Base-by-base conservation (phyloP, 2,797 vertebrate species). In the Takifugu ocellatus region DNA sequence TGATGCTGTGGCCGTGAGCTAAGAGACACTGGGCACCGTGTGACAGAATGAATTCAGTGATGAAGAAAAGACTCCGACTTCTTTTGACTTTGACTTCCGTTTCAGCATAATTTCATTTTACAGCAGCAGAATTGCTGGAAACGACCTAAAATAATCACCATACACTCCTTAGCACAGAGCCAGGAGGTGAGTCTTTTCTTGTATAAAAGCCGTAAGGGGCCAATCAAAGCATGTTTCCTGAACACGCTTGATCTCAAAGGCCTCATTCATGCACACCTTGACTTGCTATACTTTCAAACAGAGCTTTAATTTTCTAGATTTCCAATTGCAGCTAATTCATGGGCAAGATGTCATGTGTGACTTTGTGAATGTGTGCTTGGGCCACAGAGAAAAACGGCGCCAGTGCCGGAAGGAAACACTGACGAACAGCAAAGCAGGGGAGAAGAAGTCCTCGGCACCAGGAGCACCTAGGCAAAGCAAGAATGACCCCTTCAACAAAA, bases 1-100 rank as follows among this genome's bases (percentile, higher is more conserved):
- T 7, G 46, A 56, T 75, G 70, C n/a, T n/a, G 66, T 47, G 26
- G 46, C 27, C 67, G 70, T 62, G 71, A 80, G 66, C 51, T 1
- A 39, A 67, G 64, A 74, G 59, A 56, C 54, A 51, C 58, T n/a
- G 68, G 57, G 72, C 66, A 73, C 72, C 75, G 55, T 75, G 61
- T 62, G 62, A 56, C 64, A 68, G 70, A 77, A 79, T 61, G 55
- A 66, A 78, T 78, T 67, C 72, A 64, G 31, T 9, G 31, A 33
- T 4, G 31, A 10, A 10, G 8, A 9, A 33, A 2, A 10, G 10
- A 33, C 31, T 33, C 31, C 2, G 21, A 21, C 8, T 10, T 33
- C 31, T 10, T 10, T 10, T 33, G 31, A 33, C 31, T 33, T 10
- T 33, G 31, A 33, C 31, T 33, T 33, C 9, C 9, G 8, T 31